Evolutionary conservation across 2,113 vertebrate genomes (phyloP), one percentile per base, ranked within the genome.

Genomic region (Anser cygnoides): DNA sequence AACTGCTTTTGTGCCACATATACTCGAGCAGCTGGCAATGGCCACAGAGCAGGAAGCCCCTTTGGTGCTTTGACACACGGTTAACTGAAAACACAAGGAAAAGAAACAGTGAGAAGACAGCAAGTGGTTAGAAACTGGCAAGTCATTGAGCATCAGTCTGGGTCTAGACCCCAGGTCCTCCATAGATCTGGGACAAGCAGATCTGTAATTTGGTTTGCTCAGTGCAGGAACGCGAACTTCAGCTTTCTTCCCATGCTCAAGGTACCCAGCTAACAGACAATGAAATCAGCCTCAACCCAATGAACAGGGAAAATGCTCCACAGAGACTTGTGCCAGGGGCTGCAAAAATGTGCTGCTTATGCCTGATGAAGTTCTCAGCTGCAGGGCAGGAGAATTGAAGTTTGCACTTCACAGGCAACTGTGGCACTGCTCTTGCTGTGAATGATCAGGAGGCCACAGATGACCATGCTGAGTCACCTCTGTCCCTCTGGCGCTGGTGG

Each of bases 1-100:
- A 93, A 78, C 49, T 72, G 68, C 57, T 90, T 90, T 74, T 67
- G 43, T 46, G 66, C 68, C 61, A 55, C 43, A 21, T 70, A 77
- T 35, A 61, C 72, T 67, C 1, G 2, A 92, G 88, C 82, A 93
- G 82, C 79, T 95, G 92, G 85, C 46, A 83, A 54, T 65, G 2
- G 0, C 21, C 90, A 82, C 78, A 78, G 65, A 93, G 88, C 72
- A 88, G 71, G 57, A 89, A 86, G 92, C 72, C 86, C 72, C 65
- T 90, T 74, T 76, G 77, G 55, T 59, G 73, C 79, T 96, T 92
- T 95, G 68, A 74, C 84, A 94, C 52, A 20, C 1, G 3, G 55
- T 46, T 72, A 81, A 66, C 84, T 41, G 83, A 84, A 96, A 97
- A 89, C 63, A 74, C 90, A 90, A 58, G 50, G 44, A 35, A 85